Evolutionary conservation across 2,113 vertebrate species (phyloP), one percentile per base, ranked within the genome.

Genomic region (Rana temporaria): DNA sequence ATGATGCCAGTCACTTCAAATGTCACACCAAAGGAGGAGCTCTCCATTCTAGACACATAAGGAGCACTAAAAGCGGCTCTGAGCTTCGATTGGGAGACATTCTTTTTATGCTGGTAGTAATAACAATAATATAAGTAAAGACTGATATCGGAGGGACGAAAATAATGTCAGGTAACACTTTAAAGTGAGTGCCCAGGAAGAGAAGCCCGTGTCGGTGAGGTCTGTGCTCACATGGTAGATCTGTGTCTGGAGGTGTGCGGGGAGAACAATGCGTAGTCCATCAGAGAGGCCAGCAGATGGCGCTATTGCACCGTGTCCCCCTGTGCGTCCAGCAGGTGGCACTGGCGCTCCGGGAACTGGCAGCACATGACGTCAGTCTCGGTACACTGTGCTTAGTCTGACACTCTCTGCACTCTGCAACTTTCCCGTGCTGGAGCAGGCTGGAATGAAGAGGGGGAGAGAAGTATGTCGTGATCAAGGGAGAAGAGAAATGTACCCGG

Each of bases 331-430:
- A 56, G 53, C 72, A 83, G 81, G 71, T 9, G 72, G 81, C 81
- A 60, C 30, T 60, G 32, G 53, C 4, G 12, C 2, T 24, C 19
- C 55, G 76, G 19, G n/a, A 9, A 26, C 53, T 48, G 4, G 22
- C 0, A 48, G 59, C 22, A 4, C n/a, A 83, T 83, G 81, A 83
- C 81, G 81, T 83, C 81, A 83, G 72, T 14, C 20, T 64, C 24
- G 71, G 60, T 68, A 76, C 71, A 68, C 63, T 16, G 52, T 76
- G 71, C 71, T 30, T 34, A 59, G 32, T 42, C 81, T 76, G 63
- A 66, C 64, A 76, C 71, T 76, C 81, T 6, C 81, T 83, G 63
- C 81, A 76, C 81, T 83, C 81, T 76, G 81, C 72, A 83, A 83
- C 71, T 83, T 83, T 83, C 81, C 64, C 55, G 81, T 48, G 71